Evolutionary conservation across 2,797 vertebrate species (phyloP).

Genomic region (Gallinago solitaria): DNA sequence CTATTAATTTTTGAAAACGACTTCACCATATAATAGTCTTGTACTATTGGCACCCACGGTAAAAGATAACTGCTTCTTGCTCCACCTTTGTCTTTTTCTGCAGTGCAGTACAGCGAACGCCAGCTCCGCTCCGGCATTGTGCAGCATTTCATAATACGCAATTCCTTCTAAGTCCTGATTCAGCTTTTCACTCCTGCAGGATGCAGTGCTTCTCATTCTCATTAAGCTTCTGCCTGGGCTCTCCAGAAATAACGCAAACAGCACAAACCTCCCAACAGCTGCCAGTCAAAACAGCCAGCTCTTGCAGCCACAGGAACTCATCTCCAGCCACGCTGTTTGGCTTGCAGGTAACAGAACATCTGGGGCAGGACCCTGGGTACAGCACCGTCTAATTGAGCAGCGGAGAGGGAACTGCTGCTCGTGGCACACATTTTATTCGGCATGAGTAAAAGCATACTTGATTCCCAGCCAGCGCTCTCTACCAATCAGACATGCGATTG

Average conservation of each 20-base stretch:
- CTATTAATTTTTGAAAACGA: background rate
- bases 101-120: slow-evolving; percentile 3
- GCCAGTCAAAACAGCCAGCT: background rate
- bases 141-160: slow-evolving; percentile 24
- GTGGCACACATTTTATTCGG: background rate
- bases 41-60: background rate
- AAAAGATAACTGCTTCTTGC: background rate
- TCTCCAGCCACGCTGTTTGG: background rate
- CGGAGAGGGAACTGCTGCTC: background rate
- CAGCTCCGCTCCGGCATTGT: background rate
- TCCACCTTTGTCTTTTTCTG: slow-evolving; percentile 36
- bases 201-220: background rate
- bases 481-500: background rate
- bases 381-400: accelerated
- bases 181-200: slow-evolving; percentile 16
- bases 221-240: slow-evolving; percentile 22
- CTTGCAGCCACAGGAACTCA: background rate
- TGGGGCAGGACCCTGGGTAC: background rate
- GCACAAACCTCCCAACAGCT: background rate
- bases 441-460: background rate
- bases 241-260: background rate
- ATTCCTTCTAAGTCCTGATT: background rate
- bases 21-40: background rate
- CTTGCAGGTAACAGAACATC: background rate
- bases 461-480: background rate